A percentile compares a stretch with the other conserved stretches of the same genome.
Evolutionary conservation across 2,113 vertebrate genomes (phyloP).

Genomic region (Vulpes lagopus): DNA sequence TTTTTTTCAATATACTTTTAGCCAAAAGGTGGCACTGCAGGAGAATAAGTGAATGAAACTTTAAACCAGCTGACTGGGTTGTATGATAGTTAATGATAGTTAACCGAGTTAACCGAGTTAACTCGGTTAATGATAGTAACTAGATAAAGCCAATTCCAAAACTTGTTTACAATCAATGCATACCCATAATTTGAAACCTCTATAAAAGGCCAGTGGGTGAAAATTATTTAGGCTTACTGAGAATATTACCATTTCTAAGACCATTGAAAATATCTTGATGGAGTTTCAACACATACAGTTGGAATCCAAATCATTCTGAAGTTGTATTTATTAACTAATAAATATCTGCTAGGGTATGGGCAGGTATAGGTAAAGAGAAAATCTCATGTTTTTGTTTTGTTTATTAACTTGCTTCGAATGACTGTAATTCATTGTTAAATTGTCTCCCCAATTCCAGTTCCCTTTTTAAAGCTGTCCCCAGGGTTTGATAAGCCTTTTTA

Average conservation of each 20-base stretch:
- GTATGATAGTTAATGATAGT: too few species aligned
- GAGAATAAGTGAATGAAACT: conserved; percentile 78
- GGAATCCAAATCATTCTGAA: background rate
- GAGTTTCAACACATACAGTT: background rate
- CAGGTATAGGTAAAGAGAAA: background rate
- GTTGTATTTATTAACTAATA: background rate
- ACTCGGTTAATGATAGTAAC: background rate
- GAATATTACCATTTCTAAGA: background rate
- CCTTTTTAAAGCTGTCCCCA: background rate
- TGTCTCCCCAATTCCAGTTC: background rate
- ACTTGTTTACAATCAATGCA: background rate
- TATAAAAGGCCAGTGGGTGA: background rate
- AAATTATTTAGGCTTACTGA: background rate
- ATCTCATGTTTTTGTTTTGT: background rate
- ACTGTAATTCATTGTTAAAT: background rate
- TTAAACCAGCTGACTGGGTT: background rate
- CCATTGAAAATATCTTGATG: background rate
- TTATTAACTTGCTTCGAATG: conserved; percentile 33
- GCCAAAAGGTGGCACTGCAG: conserved; percentile 90
- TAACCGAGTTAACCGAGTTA: too few species aligned
- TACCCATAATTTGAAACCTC: background rate
- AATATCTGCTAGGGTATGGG: background rate
- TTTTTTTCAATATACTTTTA: conserved; percentile 64
- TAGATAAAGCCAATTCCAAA: background rate
- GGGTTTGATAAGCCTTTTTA: background rate